Conservation (phyloP, 2,888 invertebrate genomes). For the Alloplasta piceator region DNA sequence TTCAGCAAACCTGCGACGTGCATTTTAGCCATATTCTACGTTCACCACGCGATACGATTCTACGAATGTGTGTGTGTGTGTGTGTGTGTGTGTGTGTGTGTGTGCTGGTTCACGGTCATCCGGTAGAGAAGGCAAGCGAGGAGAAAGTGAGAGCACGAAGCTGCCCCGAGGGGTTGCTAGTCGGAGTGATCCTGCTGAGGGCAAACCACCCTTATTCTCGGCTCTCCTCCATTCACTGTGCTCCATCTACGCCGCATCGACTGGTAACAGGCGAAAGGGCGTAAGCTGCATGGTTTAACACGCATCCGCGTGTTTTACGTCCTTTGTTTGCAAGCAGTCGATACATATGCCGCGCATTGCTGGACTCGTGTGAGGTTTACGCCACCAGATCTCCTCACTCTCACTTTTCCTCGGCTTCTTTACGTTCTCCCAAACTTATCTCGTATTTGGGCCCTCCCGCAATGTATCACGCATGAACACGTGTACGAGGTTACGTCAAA, state of each 20-base stretch:
- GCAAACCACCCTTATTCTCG: constrained; percentile 50
- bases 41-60: too few species aligned
- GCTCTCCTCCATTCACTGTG: constrained; percentile 19
- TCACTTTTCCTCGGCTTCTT: constrained; percentile 54
- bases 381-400: constrained; percentile 39
- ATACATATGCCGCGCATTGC: too few species aligned
- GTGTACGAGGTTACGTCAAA: constrained; percentile 67
- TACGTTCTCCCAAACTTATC: constrained; percentile 42
- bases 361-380: too few species aligned
- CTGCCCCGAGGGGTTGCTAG: constrained; percentile 48
- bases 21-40: too few species aligned
- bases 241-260: too few species aligned
- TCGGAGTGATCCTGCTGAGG: constrained; percentile 60
- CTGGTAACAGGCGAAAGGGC: too few species aligned
- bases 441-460: constrained; percentile 41
- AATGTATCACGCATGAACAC: constrained; percentile 26
- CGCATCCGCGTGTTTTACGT: too few species aligned
- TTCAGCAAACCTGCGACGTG: too few species aligned
- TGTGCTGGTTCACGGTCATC: constrained; percentile 49
- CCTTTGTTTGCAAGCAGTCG: too few species aligned
- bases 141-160: constrained; percentile 65
- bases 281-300: too few species aligned
- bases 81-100: constrained; percentile 17
- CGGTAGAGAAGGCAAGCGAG: constrained; percentile 45
- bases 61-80: neutral